Base-by-base conservation (phyloP, 2,888 invertebrate genomes). In the Serrognathus titanus region DNA sequence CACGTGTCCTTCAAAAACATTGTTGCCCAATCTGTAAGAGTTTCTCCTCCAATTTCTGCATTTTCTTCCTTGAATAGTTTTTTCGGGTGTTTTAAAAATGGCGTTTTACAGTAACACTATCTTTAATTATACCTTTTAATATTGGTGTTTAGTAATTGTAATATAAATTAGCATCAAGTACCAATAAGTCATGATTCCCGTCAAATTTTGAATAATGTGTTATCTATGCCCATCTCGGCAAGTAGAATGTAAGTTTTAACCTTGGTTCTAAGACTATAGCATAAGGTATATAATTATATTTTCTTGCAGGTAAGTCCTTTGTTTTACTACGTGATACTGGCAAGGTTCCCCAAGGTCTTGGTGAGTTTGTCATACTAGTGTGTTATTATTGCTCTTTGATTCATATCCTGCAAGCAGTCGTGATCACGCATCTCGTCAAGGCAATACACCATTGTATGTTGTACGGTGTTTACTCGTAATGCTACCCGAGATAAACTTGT, bases 261-360 rank as follows among this genome's bases (percentile, higher is more conserved):
- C 43, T 43, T 43, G 43, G 43, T 16, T 43, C 43, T 43, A 43
- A 16, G 43, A 43, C 13, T 43, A 43, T 43, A 56, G 50, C 47
- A 55, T 55, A 54, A 60, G 51, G 57, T 59, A 59, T 64, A 60
- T 65, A 65, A 65, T 66, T 65, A 66, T 64, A 58, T 65, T 65
- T 53, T 65, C 59, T 66, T 67, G 59, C 66, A 65, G 65, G 67
- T 65, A 64, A 66, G 66, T 64, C 62, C 64, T 63, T 66, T 66
- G 65, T 65, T 62, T 63, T 62, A 55, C 51, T 51, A 43, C 51
- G 51, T 36, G 43, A 11, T 43, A 41, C 51, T 41, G 54, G 45
- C 54, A 55, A 50, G 54, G 45, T 37, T 55, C 43, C 11, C 48
- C 54, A 55, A 55, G 54, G 54, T 59, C 55, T 53, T 59, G 63